Base-by-base conservation (phyloP, 2,797 vertebrate species). In the Buphagus erythrorhynchus region DNA sequence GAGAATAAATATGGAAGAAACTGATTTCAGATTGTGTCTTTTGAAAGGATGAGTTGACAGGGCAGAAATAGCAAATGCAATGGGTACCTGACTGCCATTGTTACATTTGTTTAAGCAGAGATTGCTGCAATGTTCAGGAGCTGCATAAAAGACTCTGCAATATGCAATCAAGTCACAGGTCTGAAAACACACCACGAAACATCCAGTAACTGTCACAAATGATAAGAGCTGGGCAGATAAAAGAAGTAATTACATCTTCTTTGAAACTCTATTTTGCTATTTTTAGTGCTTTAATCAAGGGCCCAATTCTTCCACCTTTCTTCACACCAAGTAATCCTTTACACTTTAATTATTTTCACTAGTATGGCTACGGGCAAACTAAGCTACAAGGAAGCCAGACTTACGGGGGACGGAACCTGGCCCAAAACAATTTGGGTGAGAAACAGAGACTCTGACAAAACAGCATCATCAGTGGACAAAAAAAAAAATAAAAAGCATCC, bases 51-150 rank as follows among this genome's bases (percentile, higher is more conserved):
- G 88, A 95, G 94, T 84, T 96, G 95, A 95, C 75, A 91, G 91
- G 74, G 89, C 85, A 93, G 89, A 97, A 97, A 92, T 69, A 96
- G 88, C 91, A 95, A 93, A 86, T 86, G 92, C 95, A 95, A 68
- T 91, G 69, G 87, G 92, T 93, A 91, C 82, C 92, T 58, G 85
- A 69, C 89, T 97, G 42, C 81, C 86, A 89, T 92, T 96, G 95
- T 96, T 97, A 92, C 69, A 95, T 95, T 97, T 95, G 91, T 97
- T 97, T 97, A 96, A 96, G 95, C 63, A 93, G 92, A 96, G 84
- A 95, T 94, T 95, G 93, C 92, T 63, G 90, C 83, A 65, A 59
- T 81, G 90, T 89, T 95, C 88, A 91, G 71, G 83, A 76, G 89
- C 74, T 0, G 7, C 74, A 85, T 86, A 94, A 93, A 92, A 95